Percentiles rank a stretch among this genome's conserved stretches.
Conservation (phyloP, 2,797 vertebrate genomes). For the Argyrosomus regius region DNA sequence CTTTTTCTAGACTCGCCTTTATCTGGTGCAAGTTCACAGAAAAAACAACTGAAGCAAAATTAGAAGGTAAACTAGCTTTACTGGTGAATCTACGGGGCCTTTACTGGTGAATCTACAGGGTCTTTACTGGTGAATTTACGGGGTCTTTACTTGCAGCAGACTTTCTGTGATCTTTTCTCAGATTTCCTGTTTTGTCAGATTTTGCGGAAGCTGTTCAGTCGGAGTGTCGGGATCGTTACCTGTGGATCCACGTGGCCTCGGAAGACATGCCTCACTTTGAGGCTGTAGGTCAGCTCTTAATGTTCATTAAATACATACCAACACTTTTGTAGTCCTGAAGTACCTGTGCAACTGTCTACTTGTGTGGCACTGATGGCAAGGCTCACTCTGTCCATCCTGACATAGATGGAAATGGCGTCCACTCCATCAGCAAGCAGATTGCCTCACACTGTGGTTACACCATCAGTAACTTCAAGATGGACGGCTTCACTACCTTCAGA, state of each 20-base stretch:
- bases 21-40: conserved; percentile 11
- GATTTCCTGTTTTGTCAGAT: conserved; percentile 4
- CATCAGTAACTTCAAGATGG: conserved; percentile 50
- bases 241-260: conserved; percentile 68
- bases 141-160: not conserved
- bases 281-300: conserved; percentile 65
- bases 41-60: conserved; percentile 13
- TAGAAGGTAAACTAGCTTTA: conserved; percentile 48
- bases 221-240: conserved; percentile 73
- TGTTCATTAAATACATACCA: not conserved
- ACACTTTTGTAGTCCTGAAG: not conserved
- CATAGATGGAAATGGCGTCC: conserved; percentile 56
- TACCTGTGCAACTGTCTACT: not conserved
- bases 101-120: not conserved
- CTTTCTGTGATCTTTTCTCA: not conserved
- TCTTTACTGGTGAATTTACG: not conserved
- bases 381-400: not conserved
- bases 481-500: conserved; percentile 69
- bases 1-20: conserved; percentile 45
- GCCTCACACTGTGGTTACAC: conserved; percentile 81
- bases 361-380: not conserved
- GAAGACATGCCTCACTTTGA: conserved; percentile 57
- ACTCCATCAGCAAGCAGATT: conserved; percentile 42
- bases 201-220: conserved; percentile 30
- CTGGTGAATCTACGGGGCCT: not conserved